Base-by-base conservation (phyloP, 2,888 invertebrate genomes). In the Endotricha flammealis region DNA sequence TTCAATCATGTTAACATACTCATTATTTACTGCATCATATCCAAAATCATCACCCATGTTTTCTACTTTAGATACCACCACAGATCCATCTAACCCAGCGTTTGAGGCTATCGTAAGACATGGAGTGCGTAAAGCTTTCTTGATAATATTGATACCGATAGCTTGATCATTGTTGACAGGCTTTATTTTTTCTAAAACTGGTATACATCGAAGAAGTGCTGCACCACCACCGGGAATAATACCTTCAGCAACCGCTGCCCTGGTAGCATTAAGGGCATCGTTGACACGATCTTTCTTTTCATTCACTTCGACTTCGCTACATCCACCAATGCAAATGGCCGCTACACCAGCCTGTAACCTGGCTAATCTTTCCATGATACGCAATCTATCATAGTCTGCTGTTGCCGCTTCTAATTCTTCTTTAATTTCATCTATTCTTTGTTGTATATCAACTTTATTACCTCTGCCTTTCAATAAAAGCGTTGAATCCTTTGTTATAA, bases 211-310 rank as follows among this genome's bases (percentile, higher is more conserved):
- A 13, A 98, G 77, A 9, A 98, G 89, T 29, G 98, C 97, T 50
- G 93, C 92, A 38, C 97, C 97, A 73, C 98, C 98, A 42, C 98
- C 98, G 39, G 97, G 95, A 45, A 98, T 97, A 64, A 98, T 96
- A 29, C 98, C 98, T 86, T 98, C 98, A 70, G 96, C 95, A 42
- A 98, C 93, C 20, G 98, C 98, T 33, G 98, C 97, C 30, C 96
- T 89, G 1, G 98, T 98, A 14, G 98, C 98, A 72, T 96, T 96
- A 4, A 98, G 87, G 1, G 98, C 98, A 80, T 98, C 98, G 61
- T 95, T 95, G 0, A 98, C 96, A 29, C 98, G 89, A 71, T 98
- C 97, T 77, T 97, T 98, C 83, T 96, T 97, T 82, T 98, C 98
- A 61, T 94, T 96, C 0, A 98, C 96, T 83, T 98, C 98, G 9